These are phyloP conservation scores for Spongilla lacustris DNA, from an alignment of 37 sponge, comb jelly and placozoan species.

Conservation along the genomic window DNA sequence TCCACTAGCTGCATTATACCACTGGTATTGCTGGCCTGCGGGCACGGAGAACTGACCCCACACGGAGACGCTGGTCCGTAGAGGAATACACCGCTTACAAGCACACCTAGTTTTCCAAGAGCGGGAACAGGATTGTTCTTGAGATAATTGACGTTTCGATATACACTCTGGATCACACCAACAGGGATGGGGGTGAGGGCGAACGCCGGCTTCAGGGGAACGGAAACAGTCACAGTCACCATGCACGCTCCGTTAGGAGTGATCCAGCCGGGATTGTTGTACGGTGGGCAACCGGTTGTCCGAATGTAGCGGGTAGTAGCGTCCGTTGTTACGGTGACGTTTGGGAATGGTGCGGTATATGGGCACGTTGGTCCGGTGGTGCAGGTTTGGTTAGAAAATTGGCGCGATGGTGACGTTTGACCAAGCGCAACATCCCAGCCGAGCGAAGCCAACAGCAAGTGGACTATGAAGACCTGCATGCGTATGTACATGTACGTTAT, in stretches of 20 bases:
- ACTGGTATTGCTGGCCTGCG: not conserved
- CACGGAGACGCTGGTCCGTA: conserved; percentile 34
- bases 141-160: conserved; percentile 7
- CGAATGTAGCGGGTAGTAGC: conserved; percentile 3
- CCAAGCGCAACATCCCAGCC: no score
- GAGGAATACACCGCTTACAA: conserved; percentile 25
- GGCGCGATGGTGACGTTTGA: no score
- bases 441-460: no score
- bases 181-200: conserved; percentile 17
- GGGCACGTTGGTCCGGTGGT: not conserved
- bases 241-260: conserved; percentile 26
- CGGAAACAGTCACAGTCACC: not conserved
- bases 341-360: conserved; percentile 2
- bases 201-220: conserved; percentile 17
- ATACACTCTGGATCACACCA: not conserved
- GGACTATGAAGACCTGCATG: no score
- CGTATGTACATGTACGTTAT: no score
- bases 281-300: conserved; percentile 30
- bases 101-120: conserved; percentile 22
- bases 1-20: not conserved
- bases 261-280: conserved; percentile 16
- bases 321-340: conserved; percentile 10
- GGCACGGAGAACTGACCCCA: conserved; percentile 28
- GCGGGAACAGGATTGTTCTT: conserved; percentile 25
- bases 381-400: not conserved